Base-by-base conservation (phyloP, 2,113 vertebrate species). In the Percopsis transmontana region DNA sequence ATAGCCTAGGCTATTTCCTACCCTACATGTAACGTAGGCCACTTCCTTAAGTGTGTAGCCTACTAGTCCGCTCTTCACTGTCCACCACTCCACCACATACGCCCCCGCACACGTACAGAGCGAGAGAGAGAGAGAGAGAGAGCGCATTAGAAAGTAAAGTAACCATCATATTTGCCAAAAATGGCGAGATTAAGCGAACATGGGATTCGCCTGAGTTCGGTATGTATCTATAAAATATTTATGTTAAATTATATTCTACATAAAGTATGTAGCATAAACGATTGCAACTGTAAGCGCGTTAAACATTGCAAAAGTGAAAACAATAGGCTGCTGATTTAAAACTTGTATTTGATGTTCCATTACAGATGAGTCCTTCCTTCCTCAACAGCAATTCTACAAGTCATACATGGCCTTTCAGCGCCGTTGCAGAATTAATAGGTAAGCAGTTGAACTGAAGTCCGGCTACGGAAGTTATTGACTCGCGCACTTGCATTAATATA, bases 351-450 rank as follows among this genome's bases (percentile, higher is more conserved):
- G 7, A 33, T 33, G 57, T 55, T 54, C 0, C 42, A 45, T 74
- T 84, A 42, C 61, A 93, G 94, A 92, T 94, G 89, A 93, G 91
- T 52, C 94, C 93, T 40, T 85, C 91, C 69, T 94, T 89, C 76
- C 89, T 93, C 68, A 89, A 91, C 87, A 93, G 92, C 77, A 94
- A 94, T 89, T 92, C 92, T 21, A 90, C 90, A 39, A 93, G 90
- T 87, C 92, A 92, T 41, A 92, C 90, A 42, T 91, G 93, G 90
- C 93, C 94, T 38, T 94, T 94, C 91, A 91, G 93, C 81, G 94
- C 93, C 1, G 86, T 93, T 77, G 92, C 93, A 0, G 91, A 92
- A 60, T 41, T 92, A 20, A 83, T 89, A 79, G 91, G 91, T 92
- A 67, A 77, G 76, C 27, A 33, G 27, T 33, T 33, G 27, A 33